Conservation (phyloP, 2,797 vertebrate species). For the Uromys caudimaculatus region DNA sequence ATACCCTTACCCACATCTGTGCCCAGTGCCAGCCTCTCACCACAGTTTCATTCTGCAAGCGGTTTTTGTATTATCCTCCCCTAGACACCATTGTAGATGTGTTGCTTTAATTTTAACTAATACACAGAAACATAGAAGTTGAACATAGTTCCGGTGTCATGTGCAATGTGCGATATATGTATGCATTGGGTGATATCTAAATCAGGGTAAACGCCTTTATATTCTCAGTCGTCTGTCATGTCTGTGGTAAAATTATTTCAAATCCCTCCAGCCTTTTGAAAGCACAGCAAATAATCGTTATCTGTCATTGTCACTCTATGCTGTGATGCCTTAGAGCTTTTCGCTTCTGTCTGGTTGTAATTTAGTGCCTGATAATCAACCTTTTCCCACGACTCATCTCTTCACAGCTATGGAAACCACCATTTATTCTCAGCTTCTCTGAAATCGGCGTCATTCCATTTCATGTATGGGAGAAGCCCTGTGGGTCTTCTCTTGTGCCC, state of each 20-base stretch:
- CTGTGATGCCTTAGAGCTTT: background rate
- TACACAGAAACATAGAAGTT: background rate
- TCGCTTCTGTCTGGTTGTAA: background rate
- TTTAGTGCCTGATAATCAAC: background rate
- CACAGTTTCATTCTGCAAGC: background rate
- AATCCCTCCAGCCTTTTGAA: background rate
- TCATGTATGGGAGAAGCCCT: background rate
- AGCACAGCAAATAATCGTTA: background rate
- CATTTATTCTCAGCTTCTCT: background rate
- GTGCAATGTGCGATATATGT: background rate
- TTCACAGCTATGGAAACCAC: background rate
- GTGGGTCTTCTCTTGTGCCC: background rate
- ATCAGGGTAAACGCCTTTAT: background rate
- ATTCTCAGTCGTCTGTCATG: background rate
- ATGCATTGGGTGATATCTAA: background rate
- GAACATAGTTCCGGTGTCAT: too few species aligned
- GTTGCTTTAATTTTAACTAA: background rate
- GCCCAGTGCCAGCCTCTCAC: background rate
- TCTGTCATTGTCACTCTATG: background rate
- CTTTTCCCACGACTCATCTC: background rate
- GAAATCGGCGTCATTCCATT: background rate
- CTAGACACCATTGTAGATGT: background rate
- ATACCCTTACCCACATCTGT: rapidly evolving
- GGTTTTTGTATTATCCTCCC: background rate
- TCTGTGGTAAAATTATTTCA: background rate